These are phyloP conservation scores for Anguilla marmorata DNA, from an alignment of 2,797 vertebrate genomes.

Conservation along the genomic window DNA sequence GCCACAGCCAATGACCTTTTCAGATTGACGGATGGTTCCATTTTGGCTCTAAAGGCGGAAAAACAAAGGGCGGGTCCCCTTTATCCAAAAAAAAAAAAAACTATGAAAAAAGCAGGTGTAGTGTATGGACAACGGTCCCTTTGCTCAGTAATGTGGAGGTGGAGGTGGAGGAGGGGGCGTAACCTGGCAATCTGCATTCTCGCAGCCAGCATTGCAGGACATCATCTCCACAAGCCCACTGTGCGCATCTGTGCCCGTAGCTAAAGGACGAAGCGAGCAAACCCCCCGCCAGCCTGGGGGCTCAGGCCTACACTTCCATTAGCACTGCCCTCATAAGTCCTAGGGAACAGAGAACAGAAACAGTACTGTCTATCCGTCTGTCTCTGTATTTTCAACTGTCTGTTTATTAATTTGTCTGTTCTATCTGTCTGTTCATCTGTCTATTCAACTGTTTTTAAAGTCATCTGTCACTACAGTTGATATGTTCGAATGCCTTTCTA, in stretches of 20 bases:
- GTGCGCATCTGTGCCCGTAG: conserved; percentile 9
- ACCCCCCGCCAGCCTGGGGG: not conserved
- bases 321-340: not conserved
- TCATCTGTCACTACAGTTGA: not conserved
- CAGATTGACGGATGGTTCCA: conserved; percentile 80
- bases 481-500: not conserved
- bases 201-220: not conserved
- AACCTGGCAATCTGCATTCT: not conserved
- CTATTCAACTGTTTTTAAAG: not conserved
- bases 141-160: conserved; percentile 51
- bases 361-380: not conserved
- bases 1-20: conserved; percentile 77
- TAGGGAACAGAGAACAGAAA: not conserved
- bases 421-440: not conserved
- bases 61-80: not conserved
- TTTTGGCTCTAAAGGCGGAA: conserved; percentile 58
- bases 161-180: not conserved
- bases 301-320: not conserved
- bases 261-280: conserved; percentile 7
- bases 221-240: not conserved
- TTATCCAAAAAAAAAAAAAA: conserved; percentile 14
- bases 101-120: not conserved
- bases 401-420: not conserved
- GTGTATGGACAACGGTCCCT: conserved; percentile 55
- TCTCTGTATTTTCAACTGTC: not conserved